Evolutionary conservation across 2,113 vertebrate species (phyloP).

Genomic region (Dasyurus viverrinus): DNA sequence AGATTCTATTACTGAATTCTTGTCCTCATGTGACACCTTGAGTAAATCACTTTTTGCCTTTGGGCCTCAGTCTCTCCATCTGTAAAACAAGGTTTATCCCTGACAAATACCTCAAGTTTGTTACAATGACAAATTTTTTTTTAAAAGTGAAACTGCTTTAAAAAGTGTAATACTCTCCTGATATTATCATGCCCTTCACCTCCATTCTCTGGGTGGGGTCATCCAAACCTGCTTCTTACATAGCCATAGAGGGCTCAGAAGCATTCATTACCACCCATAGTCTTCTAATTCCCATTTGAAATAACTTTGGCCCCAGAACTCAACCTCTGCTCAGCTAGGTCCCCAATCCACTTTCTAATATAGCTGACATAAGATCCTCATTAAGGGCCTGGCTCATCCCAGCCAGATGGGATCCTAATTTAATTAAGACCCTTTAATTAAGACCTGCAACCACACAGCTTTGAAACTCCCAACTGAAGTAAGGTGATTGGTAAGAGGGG

Average conservation of each 20-base stretch:
- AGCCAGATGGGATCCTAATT: constrained; percentile 87
- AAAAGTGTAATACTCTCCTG: not conserved
- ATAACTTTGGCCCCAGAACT: constrained; percentile 23
- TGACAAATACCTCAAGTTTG: not conserved
- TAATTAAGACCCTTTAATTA: constrained; percentile 86
- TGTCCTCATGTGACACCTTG: not conserved
- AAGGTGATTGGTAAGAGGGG: constrained; percentile 44
- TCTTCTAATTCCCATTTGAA: constrained; percentile 9
- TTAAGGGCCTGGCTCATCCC: constrained; percentile 80
- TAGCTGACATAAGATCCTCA: constrained; percentile 78
- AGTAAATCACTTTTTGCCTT: not conserved
- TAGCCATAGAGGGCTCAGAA: not conserved
- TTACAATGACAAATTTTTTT: not conserved
- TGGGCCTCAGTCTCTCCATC: not conserved
- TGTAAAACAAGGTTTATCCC: not conserved
- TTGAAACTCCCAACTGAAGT: constrained; percentile 66
- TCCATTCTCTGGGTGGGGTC: not conserved
- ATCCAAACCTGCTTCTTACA: not conserved
- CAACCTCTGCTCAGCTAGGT: constrained; percentile 14
- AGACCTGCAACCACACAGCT: constrained; percentile 77
- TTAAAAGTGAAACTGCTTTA: not conserved
- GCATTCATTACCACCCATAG: not conserved
- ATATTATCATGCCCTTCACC: not conserved
- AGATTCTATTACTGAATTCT: not conserved
- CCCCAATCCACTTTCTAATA: constrained; percentile 74